Evolutionary conservation across 2,113 vertebrate genomes (phyloP).

Genomic region (Irena cyanogastra): DNA sequence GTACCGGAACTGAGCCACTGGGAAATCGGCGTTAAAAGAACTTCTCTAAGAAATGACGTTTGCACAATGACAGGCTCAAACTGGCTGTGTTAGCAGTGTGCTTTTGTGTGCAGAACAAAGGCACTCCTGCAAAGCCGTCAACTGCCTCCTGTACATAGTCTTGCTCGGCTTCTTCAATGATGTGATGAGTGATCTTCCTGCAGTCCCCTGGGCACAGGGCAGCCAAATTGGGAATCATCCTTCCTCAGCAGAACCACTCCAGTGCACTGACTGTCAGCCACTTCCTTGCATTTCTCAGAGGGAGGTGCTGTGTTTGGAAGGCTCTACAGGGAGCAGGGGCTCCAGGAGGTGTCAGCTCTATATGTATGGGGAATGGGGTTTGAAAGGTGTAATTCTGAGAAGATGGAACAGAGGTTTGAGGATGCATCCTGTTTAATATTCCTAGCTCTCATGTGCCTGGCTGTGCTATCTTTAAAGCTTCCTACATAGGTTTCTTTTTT

Average conservation of each 20-base stretch:
- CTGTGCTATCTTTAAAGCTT: constrained; percentile 40
- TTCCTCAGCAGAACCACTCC: not conserved
- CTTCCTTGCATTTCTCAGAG: not conserved
- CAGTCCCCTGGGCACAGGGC: not conserved
- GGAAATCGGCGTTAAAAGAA: not conserved
- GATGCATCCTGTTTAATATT: not conserved
- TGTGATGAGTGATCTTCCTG: not conserved
- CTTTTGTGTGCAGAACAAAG: constrained; percentile 55
- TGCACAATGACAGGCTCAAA: not conserved
- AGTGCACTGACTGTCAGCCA: not conserved
- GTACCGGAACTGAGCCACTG: not conserved
- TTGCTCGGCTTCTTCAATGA: not conserved
- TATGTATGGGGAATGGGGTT: not conserved
- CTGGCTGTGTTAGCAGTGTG: not conserved
- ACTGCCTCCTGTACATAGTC: not conserved
- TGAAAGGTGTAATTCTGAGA: not conserved
- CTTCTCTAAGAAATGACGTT: not conserved
- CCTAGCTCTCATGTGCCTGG: not conserved
- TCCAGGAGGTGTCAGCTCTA: rapidly evolving
- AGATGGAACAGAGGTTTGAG: not conserved
- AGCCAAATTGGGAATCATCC: not conserved
- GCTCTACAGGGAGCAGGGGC: not conserved
- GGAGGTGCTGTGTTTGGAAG: not conserved
- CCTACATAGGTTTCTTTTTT: constrained; percentile 46
- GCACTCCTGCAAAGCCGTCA: not conserved